Evolutionary conservation across 37 sponge, comb jelly and placozoan species (phyloP).

Genomic region (Chondrosia reniformis): DNA sequence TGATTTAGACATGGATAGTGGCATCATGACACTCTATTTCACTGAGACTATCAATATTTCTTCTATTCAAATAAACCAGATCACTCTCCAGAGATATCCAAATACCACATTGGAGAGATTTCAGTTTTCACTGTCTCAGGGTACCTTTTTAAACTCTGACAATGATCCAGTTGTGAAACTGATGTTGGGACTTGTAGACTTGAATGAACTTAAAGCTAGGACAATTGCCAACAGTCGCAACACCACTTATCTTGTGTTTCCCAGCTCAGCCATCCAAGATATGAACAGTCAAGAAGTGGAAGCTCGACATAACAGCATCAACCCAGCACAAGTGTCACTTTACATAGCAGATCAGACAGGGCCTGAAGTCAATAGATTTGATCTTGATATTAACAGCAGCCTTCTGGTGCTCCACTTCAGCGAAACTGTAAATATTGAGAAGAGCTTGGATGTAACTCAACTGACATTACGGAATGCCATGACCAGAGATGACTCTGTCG

Average conservation of each 20-base stretch:
- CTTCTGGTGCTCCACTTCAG: constrained; percentile 50
- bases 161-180: constrained; percentile 35
- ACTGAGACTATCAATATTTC: constrained; percentile 86
- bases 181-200: constrained; percentile 44
- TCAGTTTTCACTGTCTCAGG: constrained; percentile 50
- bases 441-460: constrained; percentile 26
- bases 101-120: constrained; percentile 29
- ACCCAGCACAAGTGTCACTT: constrained; percentile 47
- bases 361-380: constrained; percentile 48
- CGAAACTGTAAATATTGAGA: constrained; percentile 69
- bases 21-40: constrained; percentile 59
- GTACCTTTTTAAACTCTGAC: constrained; percentile 37
- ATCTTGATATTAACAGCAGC: constrained; percentile 53
- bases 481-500: neutral
- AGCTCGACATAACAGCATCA: constrained; percentile 45
- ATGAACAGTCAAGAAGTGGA: constrained; percentile 59
- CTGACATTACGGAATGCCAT: constrained; percentile 57
- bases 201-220: constrained; percentile 73
- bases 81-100: constrained; percentile 65
- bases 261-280: constrained; percentile 45
- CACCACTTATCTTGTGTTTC: constrained; percentile 72
- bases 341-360: constrained; percentile 69
- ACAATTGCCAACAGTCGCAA: constrained; percentile 51
- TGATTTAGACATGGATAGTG: constrained; percentile 78
- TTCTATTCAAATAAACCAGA: constrained; percentile 52